Conservation (phyloP, 2,797 vertebrate species). For the Todus mexicanus region DNA sequence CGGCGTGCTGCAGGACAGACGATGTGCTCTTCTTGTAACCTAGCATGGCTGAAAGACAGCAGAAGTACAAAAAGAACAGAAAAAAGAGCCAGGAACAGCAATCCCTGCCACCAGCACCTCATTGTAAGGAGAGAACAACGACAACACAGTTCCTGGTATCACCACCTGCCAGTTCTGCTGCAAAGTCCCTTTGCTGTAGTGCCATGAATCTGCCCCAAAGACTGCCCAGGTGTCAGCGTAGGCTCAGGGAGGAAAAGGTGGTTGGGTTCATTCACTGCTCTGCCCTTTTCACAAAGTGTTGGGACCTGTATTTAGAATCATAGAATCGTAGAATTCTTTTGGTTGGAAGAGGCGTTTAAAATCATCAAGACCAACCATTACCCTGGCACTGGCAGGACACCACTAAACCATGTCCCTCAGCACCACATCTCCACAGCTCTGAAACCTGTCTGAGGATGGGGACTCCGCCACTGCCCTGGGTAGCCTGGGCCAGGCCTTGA, state of each 20-base stretch:
- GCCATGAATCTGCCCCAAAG: neutral
- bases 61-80: neutral
- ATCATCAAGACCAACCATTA: neutral
- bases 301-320: neutral
- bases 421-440: neutral
- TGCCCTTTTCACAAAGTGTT: too few relatives aligned
- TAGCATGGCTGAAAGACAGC: neutral
- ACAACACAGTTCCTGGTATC: neutral
- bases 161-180: neutral
- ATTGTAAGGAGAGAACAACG: neutral
- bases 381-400: neutral
- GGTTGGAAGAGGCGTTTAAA: neutral
- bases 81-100: neutral
- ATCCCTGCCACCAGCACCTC: neutral
- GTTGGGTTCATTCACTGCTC: neutral
- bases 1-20: neutral
- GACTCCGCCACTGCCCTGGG: too few relatives aligned
- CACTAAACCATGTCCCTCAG: neutral
- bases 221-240: accelerated
- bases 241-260: neutral
- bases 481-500: too few relatives aligned
- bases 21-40: neutral
- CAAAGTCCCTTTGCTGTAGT: neutral
- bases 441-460: too few relatives aligned
- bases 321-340: neutral